phyloP scores from a whole-genome alignment of 2,113 vertebrate species.

The Sylvia atricapilla region DNA sequence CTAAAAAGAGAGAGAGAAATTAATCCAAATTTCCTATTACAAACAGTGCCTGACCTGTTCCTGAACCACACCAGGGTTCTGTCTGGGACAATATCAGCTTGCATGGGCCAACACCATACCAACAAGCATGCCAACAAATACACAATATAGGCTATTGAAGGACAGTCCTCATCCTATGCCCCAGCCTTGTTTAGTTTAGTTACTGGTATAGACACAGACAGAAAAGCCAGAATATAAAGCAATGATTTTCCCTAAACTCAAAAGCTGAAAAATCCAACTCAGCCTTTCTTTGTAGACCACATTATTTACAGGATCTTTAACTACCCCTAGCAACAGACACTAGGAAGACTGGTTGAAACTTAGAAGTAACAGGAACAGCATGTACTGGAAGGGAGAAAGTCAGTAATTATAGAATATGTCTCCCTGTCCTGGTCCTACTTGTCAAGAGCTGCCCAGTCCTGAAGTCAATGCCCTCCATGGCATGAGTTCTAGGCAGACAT shows the following conservation, averaged over 20 bases:
- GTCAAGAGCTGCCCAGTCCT: neutral
- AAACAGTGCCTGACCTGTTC: neutral
- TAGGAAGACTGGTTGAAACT: neutral
- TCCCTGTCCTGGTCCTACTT: neutral
- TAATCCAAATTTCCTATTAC: neutral
- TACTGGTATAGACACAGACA: neutral
- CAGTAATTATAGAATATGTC: neutral
- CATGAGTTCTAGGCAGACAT: neutral
- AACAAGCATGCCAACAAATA: neutral
- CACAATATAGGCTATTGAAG: neutral
- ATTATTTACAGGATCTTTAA: neutral
- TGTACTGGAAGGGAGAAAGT: fast-evolving
- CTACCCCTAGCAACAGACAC: neutral
- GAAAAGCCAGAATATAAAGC: neutral
- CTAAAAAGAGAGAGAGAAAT: neutral
- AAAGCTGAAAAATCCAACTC: conserved; percentile 4
- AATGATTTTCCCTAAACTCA: neutral
- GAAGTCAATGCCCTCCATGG: neutral
- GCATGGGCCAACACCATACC: neutral
- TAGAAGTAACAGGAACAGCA: neutral
- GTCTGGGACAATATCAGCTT: neutral
- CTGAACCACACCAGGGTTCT: neutral
- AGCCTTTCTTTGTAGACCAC: neutral
- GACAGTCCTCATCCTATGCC: neutral
- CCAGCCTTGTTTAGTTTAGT: neutral